Conservation (phyloP, 2,113 vertebrate species). For the Desmodus rotundus region DNA sequence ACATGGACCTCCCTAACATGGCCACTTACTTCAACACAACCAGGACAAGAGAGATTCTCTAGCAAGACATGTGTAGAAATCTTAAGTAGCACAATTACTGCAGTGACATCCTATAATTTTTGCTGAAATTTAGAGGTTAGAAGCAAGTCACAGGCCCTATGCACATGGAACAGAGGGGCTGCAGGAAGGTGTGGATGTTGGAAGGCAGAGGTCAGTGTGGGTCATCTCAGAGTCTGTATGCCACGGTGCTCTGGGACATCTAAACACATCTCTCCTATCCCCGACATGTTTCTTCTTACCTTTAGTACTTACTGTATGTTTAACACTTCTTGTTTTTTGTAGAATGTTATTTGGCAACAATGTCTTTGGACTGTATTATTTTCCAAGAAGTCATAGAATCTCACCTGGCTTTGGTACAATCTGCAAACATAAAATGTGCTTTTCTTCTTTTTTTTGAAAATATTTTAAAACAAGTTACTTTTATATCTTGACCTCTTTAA, state of each 20-base stretch:
- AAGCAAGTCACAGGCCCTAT: background rate
- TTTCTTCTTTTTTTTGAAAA: background rate
- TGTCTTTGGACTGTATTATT: background rate
- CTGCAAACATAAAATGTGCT: background rate
- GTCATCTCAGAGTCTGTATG: background rate
- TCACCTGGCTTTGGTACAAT: background rate
- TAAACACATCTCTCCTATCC: background rate
- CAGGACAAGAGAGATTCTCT: background rate
- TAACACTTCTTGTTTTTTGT: background rate
- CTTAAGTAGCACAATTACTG: background rate
- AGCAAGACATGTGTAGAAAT: background rate
- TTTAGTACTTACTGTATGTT: background rate
- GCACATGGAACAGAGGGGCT: background rate
- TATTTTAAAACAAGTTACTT: too few species aligned
- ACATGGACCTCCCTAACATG: background rate
- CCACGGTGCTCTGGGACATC: background rate
- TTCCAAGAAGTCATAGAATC: background rate
- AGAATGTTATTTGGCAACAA: background rate
- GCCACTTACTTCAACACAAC: background rate
- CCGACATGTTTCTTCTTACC: background rate
- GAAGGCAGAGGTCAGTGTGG: background rate
- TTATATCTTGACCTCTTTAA: too few species aligned
- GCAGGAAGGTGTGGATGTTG: fast-evolving
- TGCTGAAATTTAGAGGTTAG: background rate
- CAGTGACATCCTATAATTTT: background rate